Conservation (phyloP, 2,797 vertebrate genomes). For the Peromyscus aztecus region DNA sequence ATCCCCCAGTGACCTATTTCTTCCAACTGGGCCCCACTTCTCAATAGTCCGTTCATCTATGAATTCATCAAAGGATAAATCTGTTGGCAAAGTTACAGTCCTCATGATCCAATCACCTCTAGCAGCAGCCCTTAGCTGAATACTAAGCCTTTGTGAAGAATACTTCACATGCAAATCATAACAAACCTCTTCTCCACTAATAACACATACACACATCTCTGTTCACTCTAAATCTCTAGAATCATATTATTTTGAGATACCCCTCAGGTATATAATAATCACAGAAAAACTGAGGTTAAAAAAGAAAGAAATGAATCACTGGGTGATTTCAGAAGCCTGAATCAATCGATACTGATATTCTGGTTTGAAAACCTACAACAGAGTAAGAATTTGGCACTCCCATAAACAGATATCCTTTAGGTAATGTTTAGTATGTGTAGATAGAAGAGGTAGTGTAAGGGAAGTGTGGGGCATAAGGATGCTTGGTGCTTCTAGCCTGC, state of each 20-base stretch:
- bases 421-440: background rate
- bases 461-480: background rate
- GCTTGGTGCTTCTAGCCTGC: background rate
- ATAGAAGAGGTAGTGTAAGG: background rate
- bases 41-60: background rate
- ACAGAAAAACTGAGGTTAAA: conserved; percentile 3
- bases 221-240: conserved; percentile 45
- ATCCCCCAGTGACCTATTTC: background rate
- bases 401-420: conserved; percentile 32
- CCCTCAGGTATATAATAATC: conserved; percentile 24
- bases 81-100: background rate
- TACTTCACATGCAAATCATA: background rate
- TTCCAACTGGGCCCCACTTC: background rate
- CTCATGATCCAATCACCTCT: background rate
- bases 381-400: background rate
- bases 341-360: conserved; percentile 27
- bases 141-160: background rate
- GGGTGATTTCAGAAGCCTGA: conserved; percentile 47
- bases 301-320: conserved; percentile 25
- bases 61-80: background rate
- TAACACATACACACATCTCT: background rate
- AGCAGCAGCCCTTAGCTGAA: background rate
- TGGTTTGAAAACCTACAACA: conserved; percentile 23
- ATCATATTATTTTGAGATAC: conserved; percentile 21
- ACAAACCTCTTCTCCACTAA: conserved; percentile 46